Percentiles rank a stretch among this genome's conserved stretches.
Conservation (phyloP, 2,797 vertebrate species). For the Enteromius argenteus region DNA sequence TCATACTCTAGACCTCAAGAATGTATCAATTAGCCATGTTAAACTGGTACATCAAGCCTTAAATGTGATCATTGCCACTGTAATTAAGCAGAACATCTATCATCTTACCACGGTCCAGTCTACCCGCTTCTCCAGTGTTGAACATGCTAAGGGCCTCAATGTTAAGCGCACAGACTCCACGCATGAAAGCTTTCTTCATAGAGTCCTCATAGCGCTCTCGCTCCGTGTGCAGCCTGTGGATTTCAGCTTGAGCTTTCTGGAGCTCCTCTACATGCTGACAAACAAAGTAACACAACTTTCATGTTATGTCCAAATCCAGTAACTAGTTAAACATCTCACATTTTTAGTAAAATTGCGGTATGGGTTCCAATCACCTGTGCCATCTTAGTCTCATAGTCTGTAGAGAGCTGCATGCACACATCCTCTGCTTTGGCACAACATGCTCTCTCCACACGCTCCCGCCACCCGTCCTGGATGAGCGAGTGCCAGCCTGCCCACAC, state of each 20-base stretch:
- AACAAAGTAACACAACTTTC: background rate
- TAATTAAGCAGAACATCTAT: background rate
- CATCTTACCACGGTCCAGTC: constrained; percentile 71
- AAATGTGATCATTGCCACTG: background rate
- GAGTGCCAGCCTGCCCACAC: constrained; percentile 88
- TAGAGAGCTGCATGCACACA: constrained; percentile 86
- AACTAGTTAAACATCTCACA: background rate
- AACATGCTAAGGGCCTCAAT: constrained; percentile 96
- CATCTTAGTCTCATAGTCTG: constrained; percentile 87
- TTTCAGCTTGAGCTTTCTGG: constrained; percentile 85
- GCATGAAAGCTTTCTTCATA: constrained; percentile 98
- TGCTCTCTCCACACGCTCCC: constrained; percentile 85
- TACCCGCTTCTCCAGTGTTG: constrained; percentile 78
- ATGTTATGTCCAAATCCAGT: background rate
- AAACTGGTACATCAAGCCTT: background rate
- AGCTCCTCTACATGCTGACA: constrained; percentile 81
- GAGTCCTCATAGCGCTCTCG: constrained; percentile 90
- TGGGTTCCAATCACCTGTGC: constrained; percentile 80
- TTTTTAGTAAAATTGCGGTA: background rate
- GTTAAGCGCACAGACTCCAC: constrained; percentile 96
- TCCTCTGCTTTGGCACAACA: constrained; percentile 89
- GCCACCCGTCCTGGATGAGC: constrained; percentile 84
- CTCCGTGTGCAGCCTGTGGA: constrained; percentile 85
- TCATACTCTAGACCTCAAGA: background rate
- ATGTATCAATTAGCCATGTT: background rate